phyloP scores from a whole-genome alignment of 2,888 invertebrate species.

The Ophioninae sp. region DNA sequence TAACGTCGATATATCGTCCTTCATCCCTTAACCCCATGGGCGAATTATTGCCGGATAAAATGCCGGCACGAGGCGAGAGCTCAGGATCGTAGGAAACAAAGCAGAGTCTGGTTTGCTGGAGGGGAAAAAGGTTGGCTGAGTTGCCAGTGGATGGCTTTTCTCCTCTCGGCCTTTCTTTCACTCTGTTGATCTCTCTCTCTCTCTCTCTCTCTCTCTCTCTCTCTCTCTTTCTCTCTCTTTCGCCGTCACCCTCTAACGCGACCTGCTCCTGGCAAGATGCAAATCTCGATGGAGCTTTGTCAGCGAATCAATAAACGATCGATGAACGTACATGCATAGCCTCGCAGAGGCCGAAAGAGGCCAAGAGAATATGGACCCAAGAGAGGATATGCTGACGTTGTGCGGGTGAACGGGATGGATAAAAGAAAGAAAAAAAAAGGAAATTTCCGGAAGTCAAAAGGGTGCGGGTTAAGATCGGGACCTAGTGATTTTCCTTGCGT shows the following conservation, averaged over 20 bases:
- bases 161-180: constrained; percentile 19
- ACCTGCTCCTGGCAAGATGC: constrained; percentile 58
- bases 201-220: constrained; percentile 20
- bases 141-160: constrained; percentile 32
- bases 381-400: constrained; percentile 53
- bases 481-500: constrained; percentile 22
- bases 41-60: constrained; percentile 63
- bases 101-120: constrained; percentile 20
- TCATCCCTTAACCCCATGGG: constrained; percentile 61
- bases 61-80: constrained; percentile 51
- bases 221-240: background rate
- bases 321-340: constrained; percentile 55
- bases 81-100: constrained; percentile 38
- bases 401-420: constrained; percentile 33
- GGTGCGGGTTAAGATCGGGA: constrained; percentile 32
- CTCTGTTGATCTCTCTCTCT: constrained; percentile 25
- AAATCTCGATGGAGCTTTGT: constrained; percentile 63
- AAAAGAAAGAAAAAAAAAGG: constrained; percentile 44
- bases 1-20: constrained; percentile 62
- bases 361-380: constrained; percentile 55
- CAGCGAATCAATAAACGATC: constrained; percentile 64
- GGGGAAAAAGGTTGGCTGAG: constrained; percentile 9
- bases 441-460: constrained; percentile 39
- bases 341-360: constrained; percentile 35
- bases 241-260: constrained; percentile 10